Conservation (phyloP, 2,113 vertebrate species). For the Eleginops maclovinus region DNA sequence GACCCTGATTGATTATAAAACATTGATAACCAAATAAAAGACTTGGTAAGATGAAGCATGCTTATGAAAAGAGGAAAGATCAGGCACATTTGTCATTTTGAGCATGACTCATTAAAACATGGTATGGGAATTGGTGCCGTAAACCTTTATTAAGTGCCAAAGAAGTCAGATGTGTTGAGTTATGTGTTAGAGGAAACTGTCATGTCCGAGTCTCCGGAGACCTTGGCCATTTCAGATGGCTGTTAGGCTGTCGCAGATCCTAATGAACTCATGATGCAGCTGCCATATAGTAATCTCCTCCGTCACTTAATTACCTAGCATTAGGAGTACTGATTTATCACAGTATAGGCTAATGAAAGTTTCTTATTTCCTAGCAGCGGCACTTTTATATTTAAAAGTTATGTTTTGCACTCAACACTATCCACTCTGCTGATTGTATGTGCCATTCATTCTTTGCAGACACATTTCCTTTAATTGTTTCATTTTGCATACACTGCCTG, state of each 20-base stretch:
- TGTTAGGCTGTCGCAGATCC: slow-evolving; percentile 24
- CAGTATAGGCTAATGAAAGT: slow-evolving; percentile 3
- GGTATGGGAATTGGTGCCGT: slow-evolving; percentile 64
- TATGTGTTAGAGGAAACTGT: slow-evolving; percentile 62
- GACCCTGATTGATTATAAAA: slow-evolving; percentile 77
- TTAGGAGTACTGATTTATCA: slow-evolving; percentile 8
- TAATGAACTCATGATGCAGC: slow-evolving; percentile 55
- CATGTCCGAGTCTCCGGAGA: slow-evolving; percentile 47
- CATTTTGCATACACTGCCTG: slow-evolving; percentile 30
- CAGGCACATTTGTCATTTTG: slow-evolving; percentile 65
- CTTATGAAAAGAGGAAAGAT: slow-evolving; percentile 67
- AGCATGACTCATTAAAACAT: slow-evolving; percentile 66
- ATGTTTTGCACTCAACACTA: neutral
- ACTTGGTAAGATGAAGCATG: slow-evolving; percentile 64
- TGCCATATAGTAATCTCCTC: slow-evolving; percentile 22
- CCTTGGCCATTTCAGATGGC: slow-evolving; percentile 34
- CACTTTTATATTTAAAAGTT: slow-evolving; percentile 1
- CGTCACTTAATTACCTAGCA: neutral
- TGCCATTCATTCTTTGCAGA: slow-evolving; percentile 31
- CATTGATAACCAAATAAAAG: slow-evolving; percentile 80
- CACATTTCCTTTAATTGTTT: slow-evolving; percentile 46
- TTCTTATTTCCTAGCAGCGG: neutral
- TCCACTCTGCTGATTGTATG: neutral
- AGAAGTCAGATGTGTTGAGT: slow-evolving; percentile 68
- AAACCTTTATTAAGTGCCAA: slow-evolving; percentile 78